Percentiles rank a stretch among this genome's conserved stretches.
phyloP scores from a whole-genome alignment of 2,797 vertebrate species.

The Remorina albescens region DNA sequence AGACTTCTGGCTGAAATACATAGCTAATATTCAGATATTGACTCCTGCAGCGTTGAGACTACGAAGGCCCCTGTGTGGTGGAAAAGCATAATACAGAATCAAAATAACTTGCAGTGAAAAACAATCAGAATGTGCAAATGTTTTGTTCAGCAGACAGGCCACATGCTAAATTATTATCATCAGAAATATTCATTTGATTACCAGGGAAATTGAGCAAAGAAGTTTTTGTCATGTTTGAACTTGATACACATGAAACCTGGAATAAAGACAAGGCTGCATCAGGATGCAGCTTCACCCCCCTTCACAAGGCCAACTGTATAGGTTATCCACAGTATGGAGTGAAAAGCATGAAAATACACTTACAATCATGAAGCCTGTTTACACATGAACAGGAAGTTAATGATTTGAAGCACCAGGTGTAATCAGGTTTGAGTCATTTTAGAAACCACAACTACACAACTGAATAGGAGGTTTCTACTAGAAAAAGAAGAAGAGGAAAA shows the following conservation, averaged over 20 bases:
- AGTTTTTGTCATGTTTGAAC: background rate
- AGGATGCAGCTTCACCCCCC: background rate
- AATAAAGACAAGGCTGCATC: too few relatives aligned
- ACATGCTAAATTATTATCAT: too few relatives aligned
- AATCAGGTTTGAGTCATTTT: constrained; percentile 10
- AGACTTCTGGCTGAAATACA: too few relatives aligned
- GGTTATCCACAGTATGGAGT: background rate
- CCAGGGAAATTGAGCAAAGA: background rate
- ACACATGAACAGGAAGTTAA: background rate
- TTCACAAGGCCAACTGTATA: too few relatives aligned
- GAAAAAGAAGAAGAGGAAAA: background rate
- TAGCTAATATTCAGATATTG: too few relatives aligned
- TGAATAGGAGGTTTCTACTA: background rate
- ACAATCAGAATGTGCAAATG: too few relatives aligned
- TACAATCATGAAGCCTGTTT: background rate
- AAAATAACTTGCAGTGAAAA: too few relatives aligned
- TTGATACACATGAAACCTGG: background rate
- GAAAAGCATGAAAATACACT: background rate
- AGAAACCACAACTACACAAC: constrained; percentile 11
- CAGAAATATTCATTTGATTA: background rate
- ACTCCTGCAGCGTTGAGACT: too few relatives aligned
- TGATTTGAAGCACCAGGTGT: constrained; percentile 15
- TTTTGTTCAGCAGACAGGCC: too few relatives aligned
- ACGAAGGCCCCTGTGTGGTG: too few relatives aligned
- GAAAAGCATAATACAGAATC: too few relatives aligned